A percentile compares a stretch with the other conserved stretches of the same genome.
phyloP scores from a whole-genome alignment of 2,797 vertebrate genomes.

The Chromis chromis region DNA sequence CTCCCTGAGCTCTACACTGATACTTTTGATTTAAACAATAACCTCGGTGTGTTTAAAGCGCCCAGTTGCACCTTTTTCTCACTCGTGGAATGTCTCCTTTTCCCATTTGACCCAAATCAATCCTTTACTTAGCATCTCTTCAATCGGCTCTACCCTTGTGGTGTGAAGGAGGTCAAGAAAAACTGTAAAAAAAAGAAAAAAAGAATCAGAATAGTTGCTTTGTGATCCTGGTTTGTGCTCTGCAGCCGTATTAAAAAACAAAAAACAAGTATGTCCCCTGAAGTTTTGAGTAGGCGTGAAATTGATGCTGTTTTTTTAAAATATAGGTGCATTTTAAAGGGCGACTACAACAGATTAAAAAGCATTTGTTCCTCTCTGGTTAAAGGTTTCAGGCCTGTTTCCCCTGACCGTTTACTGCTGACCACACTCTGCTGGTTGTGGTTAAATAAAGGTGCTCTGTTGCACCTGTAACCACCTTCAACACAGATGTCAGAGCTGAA shows the following conservation, averaged over 20 bases:
- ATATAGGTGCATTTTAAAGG: background rate
- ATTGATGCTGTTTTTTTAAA: background rate
- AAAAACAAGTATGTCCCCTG: background rate
- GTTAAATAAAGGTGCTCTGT: too few relatives aligned
- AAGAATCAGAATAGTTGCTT: background rate
- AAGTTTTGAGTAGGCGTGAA: background rate
- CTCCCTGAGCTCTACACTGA: slow-evolving; percentile 6
- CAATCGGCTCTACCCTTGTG: slow-evolving; percentile 2
- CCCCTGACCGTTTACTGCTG: too few relatives aligned
- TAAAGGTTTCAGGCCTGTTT: too few relatives aligned
- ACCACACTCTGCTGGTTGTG: too few relatives aligned
- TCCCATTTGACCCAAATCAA: background rate
- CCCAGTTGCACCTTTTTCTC: slow-evolving; percentile 37
- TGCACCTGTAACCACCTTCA: too few relatives aligned
- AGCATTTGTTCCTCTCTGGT: too few relatives aligned
- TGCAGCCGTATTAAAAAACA: background rate
- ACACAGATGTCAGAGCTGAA: too few relatives aligned
- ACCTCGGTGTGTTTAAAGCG: slow-evolving; percentile 21
- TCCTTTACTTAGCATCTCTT: slow-evolving; percentile 7
- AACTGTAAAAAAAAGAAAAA: background rate
- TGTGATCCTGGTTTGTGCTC: slow-evolving; percentile 10
- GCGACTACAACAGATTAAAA: background rate
- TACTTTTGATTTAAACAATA: slow-evolving; percentile 35
- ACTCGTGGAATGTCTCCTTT: slow-evolving; percentile 43
- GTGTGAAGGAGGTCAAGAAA: slow-evolving; percentile 5